Base-by-base conservation (phyloP, 35 echinoderm and acorn worm genomes). In the Nesometra sesokonis region DNA sequence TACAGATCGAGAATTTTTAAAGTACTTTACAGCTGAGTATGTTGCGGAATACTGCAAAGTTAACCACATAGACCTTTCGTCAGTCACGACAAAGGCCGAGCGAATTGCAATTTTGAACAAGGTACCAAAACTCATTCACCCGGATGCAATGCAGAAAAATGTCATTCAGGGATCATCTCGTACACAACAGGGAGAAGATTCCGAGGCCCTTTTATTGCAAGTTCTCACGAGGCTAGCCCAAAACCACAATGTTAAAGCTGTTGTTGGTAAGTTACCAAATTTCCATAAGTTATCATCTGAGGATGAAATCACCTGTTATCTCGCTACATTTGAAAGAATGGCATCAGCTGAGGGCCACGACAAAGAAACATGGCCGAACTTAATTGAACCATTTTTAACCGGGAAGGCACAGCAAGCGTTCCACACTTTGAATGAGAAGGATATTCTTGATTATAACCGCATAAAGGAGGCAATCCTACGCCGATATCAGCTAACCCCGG, bases 331-430 rank as follows among this genome's bases (percentile, higher is more conserved):
- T 31, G 47, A 77, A 78, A 86, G 39, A 43, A 43, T 43, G 39
- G 39, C 39, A 7, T 7, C 39, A 43, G 39, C 39, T 7, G 39
- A 43, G 15, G 15, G 15, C 15, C 15, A 7, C 4, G 39, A 43
- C 15, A 43, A 43, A 43, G 39, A 43, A 15, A 43, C 39, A 43
- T 43, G 39, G 39, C 39, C 39, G 15, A 43, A 43, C 15, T 76
- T 57, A 31, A 76, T 86, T 35, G 85, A 86, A 76, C 47, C 85
- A 0, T 86, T 76, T 37, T 76, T 86, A 47, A 86, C 85, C 5
- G 85, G 85, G 3, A 86, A 57, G 29, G 85, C 85, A 76, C 85
- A 86, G 85, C 85, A 86, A 47, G 85, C 85, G 0, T 86, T 76
- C 38, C 77, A 76, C 77, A 33, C 85, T 4, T 35, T 86, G 31